phyloP scores from a whole-genome alignment of 35 echinoderm and acorn worm species.

The Amphiura filiformis region DNA sequence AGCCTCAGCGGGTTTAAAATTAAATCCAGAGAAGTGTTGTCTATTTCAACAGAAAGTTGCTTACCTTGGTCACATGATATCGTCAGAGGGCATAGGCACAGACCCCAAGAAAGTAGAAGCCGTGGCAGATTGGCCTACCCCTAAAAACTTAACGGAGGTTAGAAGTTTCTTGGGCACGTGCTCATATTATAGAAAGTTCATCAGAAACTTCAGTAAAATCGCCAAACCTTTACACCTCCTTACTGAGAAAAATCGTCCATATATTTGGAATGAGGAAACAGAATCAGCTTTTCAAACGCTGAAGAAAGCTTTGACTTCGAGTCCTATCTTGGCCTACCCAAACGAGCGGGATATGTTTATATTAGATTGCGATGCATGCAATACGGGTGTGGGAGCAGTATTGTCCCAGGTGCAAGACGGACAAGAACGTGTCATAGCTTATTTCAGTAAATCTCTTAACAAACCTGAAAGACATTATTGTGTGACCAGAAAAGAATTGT shows the following conservation, averaged over 20 bases:
- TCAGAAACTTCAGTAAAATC: conserved; percentile 20
- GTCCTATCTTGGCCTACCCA: conserved; percentile 28
- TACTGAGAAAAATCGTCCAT: background rate
- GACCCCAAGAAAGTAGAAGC: conserved; percentile 19
- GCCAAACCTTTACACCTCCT: conserved; percentile 20
- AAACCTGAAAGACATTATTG: conserved; percentile 38
- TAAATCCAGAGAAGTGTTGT: background rate
- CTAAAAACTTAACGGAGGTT: conserved; percentile 15
- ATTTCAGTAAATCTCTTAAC: background rate
- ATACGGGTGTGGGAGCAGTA: background rate
- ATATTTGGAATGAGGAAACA: conserved; percentile 9
- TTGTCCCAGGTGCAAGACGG: background rate
- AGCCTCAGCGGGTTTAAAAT: background rate
- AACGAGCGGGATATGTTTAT: background rate
- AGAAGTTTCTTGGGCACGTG: conserved; percentile 30
- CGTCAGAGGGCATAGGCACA: background rate
- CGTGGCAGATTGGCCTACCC: conserved; percentile 1
- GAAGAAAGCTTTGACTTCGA: background rate
- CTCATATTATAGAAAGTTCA: conserved; percentile 40
- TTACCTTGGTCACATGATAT: conserved; percentile 23
- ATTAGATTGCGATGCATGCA: background rate
- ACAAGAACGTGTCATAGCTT: conserved; percentile 18
- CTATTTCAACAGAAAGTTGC: background rate
- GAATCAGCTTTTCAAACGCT: conserved; percentile 32
- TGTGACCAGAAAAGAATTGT: conserved; percentile 43